Base-by-base conservation (phyloP, 1,140 invertebrate genomes). In the Caenorhabditis tropicalis region DNA sequence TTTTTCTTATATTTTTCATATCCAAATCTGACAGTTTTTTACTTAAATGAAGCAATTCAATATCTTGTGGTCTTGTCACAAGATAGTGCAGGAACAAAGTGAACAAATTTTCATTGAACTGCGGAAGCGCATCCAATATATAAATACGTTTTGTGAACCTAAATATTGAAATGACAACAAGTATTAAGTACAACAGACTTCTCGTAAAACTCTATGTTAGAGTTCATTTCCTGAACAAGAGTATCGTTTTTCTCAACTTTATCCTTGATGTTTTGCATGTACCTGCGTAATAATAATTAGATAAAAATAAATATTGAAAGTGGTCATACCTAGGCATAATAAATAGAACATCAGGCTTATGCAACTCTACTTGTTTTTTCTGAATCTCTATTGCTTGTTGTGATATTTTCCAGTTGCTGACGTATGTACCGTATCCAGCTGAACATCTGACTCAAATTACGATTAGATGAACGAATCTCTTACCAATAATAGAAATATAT, bases 281-380 rank as follows among this genome's bases (percentile, higher is more conserved):
- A n/a, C n/a, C n/a, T n/a, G n/a, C n/a, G n/a, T n/a, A n/a, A n/a
- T n/a, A n/a, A n/a, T n/a, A n/a, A n/a, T n/a, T n/a, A n/a, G n/a
- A n/a, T n/a, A n/a, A n/a, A n/a, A n/a, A 1, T 24, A 29, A 31
- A 46, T 74, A 74, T 74, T n/a, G n/a, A n/a, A n/a, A n/a, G n/a
- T n/a, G n/a, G 5, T 1, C 19, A 15, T n/a, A 65, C 58, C 31
- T 74, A 19, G 65, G 16, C 16, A 21, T 43, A 1, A 74, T 46
- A 19, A 74, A 74, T 15, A 74, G 65, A 1, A 74, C 36, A 74
- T 74, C 65, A 0, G 65, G 65, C n/a, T 46, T 74, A 19, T 74
- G 36, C 5, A 3, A 2, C n/a, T n/a, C 65, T 3, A 74, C 36
- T 3, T 21, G 12, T 21, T 15, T 74, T 3, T 27, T 56, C 53